These are phyloP conservation scores for Hanleya hanleyi DNA, from an alignment of 2,888 invertebrate species.

Conservation along the genomic window DNA sequence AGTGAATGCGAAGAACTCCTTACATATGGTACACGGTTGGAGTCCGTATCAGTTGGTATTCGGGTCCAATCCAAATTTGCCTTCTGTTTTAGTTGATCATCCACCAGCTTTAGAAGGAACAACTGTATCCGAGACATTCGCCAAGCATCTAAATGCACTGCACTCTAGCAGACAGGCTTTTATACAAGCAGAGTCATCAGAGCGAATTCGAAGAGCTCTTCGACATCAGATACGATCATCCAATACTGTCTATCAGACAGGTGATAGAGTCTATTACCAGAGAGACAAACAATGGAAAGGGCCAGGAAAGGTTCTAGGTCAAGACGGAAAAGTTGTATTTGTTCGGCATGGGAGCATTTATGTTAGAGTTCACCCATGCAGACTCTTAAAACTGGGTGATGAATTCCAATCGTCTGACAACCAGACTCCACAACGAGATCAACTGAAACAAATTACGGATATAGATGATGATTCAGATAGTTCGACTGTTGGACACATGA, in stretches of 20 bases:
- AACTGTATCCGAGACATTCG: constrained; percentile 24
- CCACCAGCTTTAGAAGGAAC: constrained; percentile 18
- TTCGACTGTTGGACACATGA: too few relatives aligned
- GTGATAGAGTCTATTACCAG: constrained; percentile 14
- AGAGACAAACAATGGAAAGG: constrained; percentile 28
- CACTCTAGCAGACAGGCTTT: constrained; percentile 29
- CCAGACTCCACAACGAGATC: too few relatives aligned
- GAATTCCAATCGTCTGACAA: too few relatives aligned
- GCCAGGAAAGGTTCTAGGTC: constrained; percentile 41
- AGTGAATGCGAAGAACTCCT: constrained; percentile 15
- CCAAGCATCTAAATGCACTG: constrained; percentile 31
- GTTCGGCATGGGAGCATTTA: constrained; percentile 31
- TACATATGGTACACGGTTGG: constrained; percentile 19
- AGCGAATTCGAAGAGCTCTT: constrained; percentile 28
- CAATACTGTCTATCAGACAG: constrained; percentile 3
- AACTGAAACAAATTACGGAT: too few relatives aligned
- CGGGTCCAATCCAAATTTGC: constrained; percentile 23
- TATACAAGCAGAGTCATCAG: constrained; percentile 21
- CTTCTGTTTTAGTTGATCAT: constrained; percentile 15
- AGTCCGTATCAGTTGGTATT: constrained; percentile 25
- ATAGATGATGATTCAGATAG: too few relatives aligned
- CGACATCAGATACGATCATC: constrained; percentile 18
- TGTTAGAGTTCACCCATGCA: constrained; percentile 26
- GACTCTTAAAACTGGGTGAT: constrained; percentile 14
- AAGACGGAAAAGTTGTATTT: constrained; percentile 34